Conservation (phyloP, 2,888 invertebrate species). For the Drosophila formosana region DNA sequence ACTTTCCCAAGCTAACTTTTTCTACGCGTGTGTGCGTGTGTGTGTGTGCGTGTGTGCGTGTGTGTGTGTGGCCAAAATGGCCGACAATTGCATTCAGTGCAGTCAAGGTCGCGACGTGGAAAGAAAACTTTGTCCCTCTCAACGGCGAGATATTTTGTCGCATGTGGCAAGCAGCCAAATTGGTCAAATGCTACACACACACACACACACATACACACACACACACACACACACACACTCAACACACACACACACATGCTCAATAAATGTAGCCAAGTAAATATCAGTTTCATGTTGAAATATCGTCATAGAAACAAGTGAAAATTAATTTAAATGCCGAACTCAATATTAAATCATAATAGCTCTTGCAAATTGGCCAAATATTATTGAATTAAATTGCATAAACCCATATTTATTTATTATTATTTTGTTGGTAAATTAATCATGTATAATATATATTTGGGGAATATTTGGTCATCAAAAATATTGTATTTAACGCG, state of each 20-base stretch:
- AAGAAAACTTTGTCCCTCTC: slow-evolving; percentile 19
- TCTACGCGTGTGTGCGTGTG: not conserved
- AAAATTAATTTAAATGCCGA: not conserved
- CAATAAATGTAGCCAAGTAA: not conserved
- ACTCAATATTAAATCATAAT: not conserved
- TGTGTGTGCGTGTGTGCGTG: not conserved
- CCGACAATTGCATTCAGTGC: slow-evolving; percentile 57
- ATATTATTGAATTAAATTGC: not conserved
- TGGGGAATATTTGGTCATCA: no score
- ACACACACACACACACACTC: not conserved
- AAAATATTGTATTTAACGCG: not conserved
- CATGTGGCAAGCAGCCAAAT: slow-evolving; percentile 52
- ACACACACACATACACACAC: not conserved
- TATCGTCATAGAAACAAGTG: not conserved
- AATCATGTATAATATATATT: no score
- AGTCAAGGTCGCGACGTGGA: slow-evolving; percentile 65
- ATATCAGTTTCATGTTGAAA: slow-evolving; percentile 1
- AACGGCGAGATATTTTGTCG: slow-evolving; percentile 28
- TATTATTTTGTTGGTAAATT: no score
- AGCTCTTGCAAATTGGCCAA: not conserved
- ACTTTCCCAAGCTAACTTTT: slow-evolving; percentile 56
- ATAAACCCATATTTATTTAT: not conserved
- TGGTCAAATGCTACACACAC: slow-evolving; percentile 22
- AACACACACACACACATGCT: not conserved
- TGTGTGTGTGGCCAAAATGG: slow-evolving; percentile 33